Evolutionary conservation across 1,140 invertebrate species (phyloP).

Genomic region (Drosophila elegans): DNA sequence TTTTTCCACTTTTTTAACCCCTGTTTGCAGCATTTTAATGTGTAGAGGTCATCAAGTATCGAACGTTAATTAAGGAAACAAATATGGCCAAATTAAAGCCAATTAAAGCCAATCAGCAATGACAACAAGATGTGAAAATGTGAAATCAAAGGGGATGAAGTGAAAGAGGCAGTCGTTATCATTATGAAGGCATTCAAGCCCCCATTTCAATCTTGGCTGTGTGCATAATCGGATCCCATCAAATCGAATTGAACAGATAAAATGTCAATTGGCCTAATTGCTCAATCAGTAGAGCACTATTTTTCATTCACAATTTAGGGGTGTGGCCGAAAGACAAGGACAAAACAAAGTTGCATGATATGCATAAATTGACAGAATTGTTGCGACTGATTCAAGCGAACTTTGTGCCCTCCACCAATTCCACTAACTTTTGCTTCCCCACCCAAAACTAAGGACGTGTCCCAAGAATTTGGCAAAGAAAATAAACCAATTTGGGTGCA

Average conservation of each 20-base stretch:
- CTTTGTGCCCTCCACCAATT: neutral
- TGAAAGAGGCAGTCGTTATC: neutral
- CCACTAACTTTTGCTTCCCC: neutral
- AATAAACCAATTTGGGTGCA: slow-evolving; percentile 65
- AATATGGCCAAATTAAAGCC: neutral
- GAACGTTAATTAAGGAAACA: neutral
- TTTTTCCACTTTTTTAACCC: neutral
- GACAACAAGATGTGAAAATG: too few species aligned
- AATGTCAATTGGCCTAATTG: slow-evolving; percentile 63
- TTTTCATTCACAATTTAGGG: neutral
- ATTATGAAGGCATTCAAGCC: neutral
- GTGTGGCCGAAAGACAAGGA: neutral
- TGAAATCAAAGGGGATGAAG: too few species aligned
- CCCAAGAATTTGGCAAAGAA: slow-evolving; percentile 57
- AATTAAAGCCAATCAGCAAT: slow-evolving; percentile 5
- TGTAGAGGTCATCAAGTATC: neutral
- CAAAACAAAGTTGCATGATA: slow-evolving; percentile 11
- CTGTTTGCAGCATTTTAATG: neutral
- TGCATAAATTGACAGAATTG: slow-evolving; percentile 47
- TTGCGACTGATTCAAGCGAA: slow-evolving; percentile 7
- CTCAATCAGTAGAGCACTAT: slow-evolving; percentile 31
- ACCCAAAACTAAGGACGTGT: slow-evolving; percentile 20
- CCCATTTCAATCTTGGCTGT: neutral
- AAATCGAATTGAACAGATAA: slow-evolving; percentile 35
- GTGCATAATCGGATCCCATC: slow-evolving; percentile 8